Evolutionary conservation across 2,888 invertebrate genomes (phyloP).

Genomic region (Thymelicus lineola): DNA sequence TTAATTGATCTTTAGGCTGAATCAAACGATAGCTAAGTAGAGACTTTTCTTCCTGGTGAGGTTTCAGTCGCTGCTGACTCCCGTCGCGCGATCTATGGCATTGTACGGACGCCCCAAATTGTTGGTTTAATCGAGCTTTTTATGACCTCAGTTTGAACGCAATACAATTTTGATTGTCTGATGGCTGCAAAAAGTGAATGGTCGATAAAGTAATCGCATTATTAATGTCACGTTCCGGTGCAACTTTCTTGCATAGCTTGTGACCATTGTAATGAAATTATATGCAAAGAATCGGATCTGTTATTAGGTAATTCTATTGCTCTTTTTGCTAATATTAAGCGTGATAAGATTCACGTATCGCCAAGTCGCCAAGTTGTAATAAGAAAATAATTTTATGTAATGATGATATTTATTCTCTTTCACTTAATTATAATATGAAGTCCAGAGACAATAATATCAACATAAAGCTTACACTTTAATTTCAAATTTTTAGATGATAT

Average conservation of each 20-base stretch:
- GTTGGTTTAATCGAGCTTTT: constrained; percentile 81
- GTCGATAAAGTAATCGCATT: constrained; percentile 40
- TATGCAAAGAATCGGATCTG: background rate
- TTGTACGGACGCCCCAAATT: constrained; percentile 73
- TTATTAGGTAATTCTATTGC: background rate
- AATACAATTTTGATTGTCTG: constrained; percentile 54
- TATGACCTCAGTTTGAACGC: constrained; percentile 68
- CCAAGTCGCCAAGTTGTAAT: background rate
- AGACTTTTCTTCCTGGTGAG: constrained; percentile 44
- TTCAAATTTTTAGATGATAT: too few species aligned
- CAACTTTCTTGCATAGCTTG: constrained; percentile 22
- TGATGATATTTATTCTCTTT: background rate
- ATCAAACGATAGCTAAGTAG: constrained; percentile 22
- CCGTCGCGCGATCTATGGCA: constrained; percentile 78
- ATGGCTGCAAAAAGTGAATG: constrained; percentile 59
- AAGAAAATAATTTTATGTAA: background rate
- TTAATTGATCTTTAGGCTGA: constrained; percentile 44
- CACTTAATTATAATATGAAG: too few species aligned
- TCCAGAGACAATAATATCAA: too few species aligned
- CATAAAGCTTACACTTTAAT: too few species aligned
- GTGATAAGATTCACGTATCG: background rate
- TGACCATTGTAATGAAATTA: constrained; percentile 13
- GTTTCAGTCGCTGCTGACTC: constrained; percentile 61
- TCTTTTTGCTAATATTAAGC: background rate
- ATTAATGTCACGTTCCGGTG: constrained; percentile 32